Percentiles rank a stretch among this genome's conserved stretches.
Conservation (phyloP, 2,113 vertebrate genomes). For the Picathartes gymnocephalus region DNA sequence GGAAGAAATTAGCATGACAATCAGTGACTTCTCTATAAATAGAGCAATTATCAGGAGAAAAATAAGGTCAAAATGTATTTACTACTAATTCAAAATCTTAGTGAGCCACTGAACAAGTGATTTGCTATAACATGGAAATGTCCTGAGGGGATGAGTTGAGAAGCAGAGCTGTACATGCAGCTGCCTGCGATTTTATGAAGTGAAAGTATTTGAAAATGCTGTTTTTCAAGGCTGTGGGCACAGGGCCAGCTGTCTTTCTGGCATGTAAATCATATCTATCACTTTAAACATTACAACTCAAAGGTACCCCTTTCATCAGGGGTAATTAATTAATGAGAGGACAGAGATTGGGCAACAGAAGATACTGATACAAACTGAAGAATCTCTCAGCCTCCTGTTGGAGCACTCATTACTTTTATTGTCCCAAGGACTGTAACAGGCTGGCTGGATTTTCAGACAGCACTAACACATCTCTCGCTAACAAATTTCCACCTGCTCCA, state of each 20-base stretch:
- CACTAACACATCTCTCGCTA: background rate
- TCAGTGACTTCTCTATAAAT: slow-evolving; percentile 37
- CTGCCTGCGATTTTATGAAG: slow-evolving; percentile 1
- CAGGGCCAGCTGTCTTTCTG: background rate
- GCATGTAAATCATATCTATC: background rate
- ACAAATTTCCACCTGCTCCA: background rate
- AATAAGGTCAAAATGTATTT: slow-evolving; percentile 60
- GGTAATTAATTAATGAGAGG: background rate
- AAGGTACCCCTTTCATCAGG: background rate
- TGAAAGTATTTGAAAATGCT: background rate
- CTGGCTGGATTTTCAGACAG: background rate
- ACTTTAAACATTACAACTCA: background rate
- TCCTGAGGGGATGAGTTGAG: slow-evolving; percentile 21
- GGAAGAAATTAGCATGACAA: slow-evolving; percentile 8
- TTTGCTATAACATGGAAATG: slow-evolving; percentile 32
- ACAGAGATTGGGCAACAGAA: background rate
- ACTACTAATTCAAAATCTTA: slow-evolving; percentile 54
- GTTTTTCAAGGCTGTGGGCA: background rate
- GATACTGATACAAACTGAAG: background rate
- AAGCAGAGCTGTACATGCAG: background rate
- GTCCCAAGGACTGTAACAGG: background rate
- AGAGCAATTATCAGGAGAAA: slow-evolving; percentile 42
- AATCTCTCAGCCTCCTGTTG: background rate
- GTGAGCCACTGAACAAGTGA: slow-evolving; percentile 21
- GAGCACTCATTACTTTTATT: background rate